A percentile compares a stretch with the other conserved stretches of the same genome.
Evolutionary conservation across 2,113 vertebrate genomes (phyloP).

Genomic region (Drymodes brunneopygia): DNA sequence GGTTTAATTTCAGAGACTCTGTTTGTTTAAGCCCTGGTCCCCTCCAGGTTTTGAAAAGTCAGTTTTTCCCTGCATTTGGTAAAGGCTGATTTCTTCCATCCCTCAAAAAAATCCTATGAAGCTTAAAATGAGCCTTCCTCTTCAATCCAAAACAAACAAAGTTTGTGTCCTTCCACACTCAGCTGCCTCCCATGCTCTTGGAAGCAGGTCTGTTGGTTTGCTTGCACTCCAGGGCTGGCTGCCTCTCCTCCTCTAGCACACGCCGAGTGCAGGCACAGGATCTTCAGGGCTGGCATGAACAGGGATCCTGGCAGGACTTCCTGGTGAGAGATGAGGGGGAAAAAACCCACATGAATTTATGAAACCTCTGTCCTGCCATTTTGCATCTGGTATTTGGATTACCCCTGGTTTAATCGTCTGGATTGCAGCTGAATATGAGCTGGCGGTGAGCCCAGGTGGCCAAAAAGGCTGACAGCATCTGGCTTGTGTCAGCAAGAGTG

Average conservation of each 20-base stretch:
- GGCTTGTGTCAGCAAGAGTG: neutral
- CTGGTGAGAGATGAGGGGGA: neutral
- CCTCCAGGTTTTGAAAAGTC: neutral
- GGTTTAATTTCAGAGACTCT: slow-evolving; percentile 11
- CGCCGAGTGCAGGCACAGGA: fast-evolving
- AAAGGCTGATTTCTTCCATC: neutral
- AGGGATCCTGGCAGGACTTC: neutral
- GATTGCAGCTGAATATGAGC: neutral
- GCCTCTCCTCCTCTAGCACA: neutral
- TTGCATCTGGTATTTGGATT: neutral
- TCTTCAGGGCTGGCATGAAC: neutral
- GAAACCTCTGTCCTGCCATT: neutral
- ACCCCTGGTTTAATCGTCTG: neutral
- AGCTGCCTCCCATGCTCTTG: neutral
- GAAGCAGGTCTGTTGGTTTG: neutral
- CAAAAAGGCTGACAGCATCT: neutral
- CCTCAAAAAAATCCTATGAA: neutral
- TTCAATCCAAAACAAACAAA: neutral
- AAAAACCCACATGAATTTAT: neutral
- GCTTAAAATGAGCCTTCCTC: neutral
- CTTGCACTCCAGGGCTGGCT: fast-evolving
- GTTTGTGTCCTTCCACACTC: neutral
- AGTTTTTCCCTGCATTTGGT: neutral
- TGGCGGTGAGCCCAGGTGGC: neutral
- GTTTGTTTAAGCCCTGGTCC: neutral